These are phyloP conservation scores for Xyrauchen texanus DNA, from an alignment of 2,113 vertebrate species.

Conservation along the genomic window DNA sequence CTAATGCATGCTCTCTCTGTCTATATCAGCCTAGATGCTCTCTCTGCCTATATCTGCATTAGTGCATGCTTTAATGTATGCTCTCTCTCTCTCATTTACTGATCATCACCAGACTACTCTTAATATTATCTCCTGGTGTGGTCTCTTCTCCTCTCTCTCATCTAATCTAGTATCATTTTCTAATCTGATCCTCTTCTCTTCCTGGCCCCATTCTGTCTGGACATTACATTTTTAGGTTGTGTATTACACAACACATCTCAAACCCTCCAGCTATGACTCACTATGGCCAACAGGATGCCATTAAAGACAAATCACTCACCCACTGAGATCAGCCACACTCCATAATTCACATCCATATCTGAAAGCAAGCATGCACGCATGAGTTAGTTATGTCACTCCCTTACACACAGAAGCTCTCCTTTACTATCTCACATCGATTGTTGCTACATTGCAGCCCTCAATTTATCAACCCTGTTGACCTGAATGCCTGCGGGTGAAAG, in stretches of 20 bases:
- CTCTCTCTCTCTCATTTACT: too few species aligned
- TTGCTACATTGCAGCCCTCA: background rate
- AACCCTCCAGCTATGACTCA: background rate
- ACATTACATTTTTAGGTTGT: background rate
- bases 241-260: conserved; percentile 1
- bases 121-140: too few species aligned
- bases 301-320: conserved; percentile 16
- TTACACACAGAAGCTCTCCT: background rate
- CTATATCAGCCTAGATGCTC: too few species aligned
- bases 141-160: too few species aligned
- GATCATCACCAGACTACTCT: too few species aligned
- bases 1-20: too few species aligned
- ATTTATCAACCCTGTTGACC: background rate
- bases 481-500: background rate
- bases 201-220: background rate
- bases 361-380: conserved; percentile 10
- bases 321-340: conserved; percentile 8
- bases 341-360: conserved; percentile 28
- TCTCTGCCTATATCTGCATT: too few species aligned
- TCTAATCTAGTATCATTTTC: too few species aligned
- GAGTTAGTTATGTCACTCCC: background rate
- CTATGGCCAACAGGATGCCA: background rate
- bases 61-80: too few species aligned
- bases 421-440: background rate
- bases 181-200: too few species aligned